Conservation (phyloP, 2,888 invertebrate genomes). For the Gastracanthus pulcherrimus region DNA sequence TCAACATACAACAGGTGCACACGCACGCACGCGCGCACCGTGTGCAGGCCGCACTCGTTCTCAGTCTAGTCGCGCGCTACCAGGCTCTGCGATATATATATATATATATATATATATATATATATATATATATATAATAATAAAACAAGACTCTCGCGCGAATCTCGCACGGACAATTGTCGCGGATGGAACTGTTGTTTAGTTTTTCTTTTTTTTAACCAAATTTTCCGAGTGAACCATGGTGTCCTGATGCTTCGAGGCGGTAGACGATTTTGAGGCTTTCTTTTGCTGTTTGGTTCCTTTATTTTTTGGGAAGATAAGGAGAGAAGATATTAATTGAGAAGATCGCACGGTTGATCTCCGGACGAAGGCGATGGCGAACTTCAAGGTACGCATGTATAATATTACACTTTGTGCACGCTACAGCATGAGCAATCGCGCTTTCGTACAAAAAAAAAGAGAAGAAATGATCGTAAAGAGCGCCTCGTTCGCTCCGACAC, state of each 20-base stretch:
- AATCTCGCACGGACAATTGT: neutral
- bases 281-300: too few species aligned
- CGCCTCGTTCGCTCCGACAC: neutral
- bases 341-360: too few species aligned
- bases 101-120: neutral
- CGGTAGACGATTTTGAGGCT: too few species aligned
- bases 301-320: too few species aligned
- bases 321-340: too few species aligned
- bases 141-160: neutral
- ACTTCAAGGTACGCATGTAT: conserved; percentile 16
- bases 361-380: conserved; percentile 22
- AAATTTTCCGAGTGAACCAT: too few species aligned
- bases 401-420: too few species aligned
- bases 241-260: too few species aligned
- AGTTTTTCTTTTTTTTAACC: too few species aligned
- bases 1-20: conserved; percentile 76
- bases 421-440: too few species aligned
- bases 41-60: neutral
- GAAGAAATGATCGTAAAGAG: neutral
- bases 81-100: neutral
- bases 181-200: too few species aligned
- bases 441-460: neutral
- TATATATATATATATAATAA: neutral
- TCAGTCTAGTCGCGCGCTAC: neutral
- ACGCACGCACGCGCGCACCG: neutral